These are phyloP conservation scores for Drosophila fuyamai DNA, from an alignment of 1,140 invertebrate genomes.

Conservation along the genomic window DNA sequence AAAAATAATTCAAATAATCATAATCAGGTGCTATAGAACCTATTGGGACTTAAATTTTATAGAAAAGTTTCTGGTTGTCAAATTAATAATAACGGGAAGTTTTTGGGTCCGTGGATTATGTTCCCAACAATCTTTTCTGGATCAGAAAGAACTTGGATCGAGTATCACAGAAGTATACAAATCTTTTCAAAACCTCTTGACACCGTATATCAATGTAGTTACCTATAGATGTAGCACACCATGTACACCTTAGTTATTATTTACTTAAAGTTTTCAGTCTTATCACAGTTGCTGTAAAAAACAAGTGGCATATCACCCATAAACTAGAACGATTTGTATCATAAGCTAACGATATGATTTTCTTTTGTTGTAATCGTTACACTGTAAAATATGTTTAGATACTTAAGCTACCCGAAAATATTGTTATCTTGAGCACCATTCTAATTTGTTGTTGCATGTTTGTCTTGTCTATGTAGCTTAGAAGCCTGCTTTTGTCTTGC, in stretches of 20 bases:
- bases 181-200: constrained; percentile 21
- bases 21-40: too few species aligned
- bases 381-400: constrained; percentile 22
- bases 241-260: constrained; percentile 12
- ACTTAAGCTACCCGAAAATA: constrained; percentile 13
- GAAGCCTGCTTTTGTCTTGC: constrained; percentile 29
- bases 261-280: constrained; percentile 4
- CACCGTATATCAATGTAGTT: neutral
- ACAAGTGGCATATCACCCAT: constrained; percentile 1
- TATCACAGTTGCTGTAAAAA: constrained; percentile 15
- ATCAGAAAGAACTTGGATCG: constrained; percentile 18
- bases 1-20: too few species aligned
- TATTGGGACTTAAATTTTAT: too few species aligned
- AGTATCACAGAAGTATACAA: constrained; percentile 33
- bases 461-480: constrained; percentile 45
- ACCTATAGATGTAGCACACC: constrained; percentile 8
- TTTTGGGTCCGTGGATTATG: neutral
- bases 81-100: too few species aligned
- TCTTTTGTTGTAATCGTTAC: constrained; percentile 20
- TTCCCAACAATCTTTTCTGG: constrained; percentile 5
- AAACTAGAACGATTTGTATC: constrained; percentile 16
- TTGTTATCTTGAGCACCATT: constrained; percentile 38
- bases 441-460: constrained; percentile 34
- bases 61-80: too few species aligned
- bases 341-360: constrained; percentile 23